Conservation (phyloP, 2,797 vertebrate species). For the Artibeus lituratus region DNA sequence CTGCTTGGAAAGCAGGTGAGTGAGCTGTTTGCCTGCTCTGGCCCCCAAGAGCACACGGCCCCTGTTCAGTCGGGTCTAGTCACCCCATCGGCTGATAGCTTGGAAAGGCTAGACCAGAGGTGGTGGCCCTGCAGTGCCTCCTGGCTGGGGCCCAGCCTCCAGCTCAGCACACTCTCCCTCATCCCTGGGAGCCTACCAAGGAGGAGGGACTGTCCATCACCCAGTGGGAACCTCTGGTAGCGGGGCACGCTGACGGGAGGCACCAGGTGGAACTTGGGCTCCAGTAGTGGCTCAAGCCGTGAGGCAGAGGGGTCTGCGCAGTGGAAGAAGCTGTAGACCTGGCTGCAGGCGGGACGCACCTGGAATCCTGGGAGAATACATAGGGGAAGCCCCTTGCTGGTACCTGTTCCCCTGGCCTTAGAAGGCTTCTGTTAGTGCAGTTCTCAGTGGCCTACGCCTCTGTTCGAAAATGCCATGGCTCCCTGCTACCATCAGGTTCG, state of each 20-base stretch:
- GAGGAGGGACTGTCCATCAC: conserved; percentile 92
- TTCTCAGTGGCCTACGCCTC: background rate
- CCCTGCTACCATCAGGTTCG: background rate
- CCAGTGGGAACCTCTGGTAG: conserved; percentile 96
- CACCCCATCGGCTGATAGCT: background rate
- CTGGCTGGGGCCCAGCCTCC: background rate
- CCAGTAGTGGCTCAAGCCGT: conserved; percentile 93
- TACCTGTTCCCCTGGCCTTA: background rate
- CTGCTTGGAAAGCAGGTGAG: background rate
- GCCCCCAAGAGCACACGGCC: background rate
- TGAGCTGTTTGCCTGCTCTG: background rate
- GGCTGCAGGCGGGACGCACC: conserved; percentile 94
- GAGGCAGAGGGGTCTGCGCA: conserved; percentile 98
- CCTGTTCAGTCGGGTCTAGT: background rate
- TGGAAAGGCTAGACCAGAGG: background rate
- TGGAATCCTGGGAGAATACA: conserved; percentile 86
- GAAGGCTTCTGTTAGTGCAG: background rate
- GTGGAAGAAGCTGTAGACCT: conserved; percentile 98
- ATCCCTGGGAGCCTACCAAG: conserved; percentile 84
- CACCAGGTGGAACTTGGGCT: conserved; percentile 93
- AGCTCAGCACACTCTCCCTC: background rate
- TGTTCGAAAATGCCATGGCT: background rate
- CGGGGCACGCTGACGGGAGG: conserved; percentile 93
- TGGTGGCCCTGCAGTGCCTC: rapidly evolving
- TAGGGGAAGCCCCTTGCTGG: background rate